A percentile compares a stretch with the other conserved stretches of the same genome.
Conservation (phyloP, 2,888 invertebrate genomes). For the Polydrusus pterygomalis region DNA sequence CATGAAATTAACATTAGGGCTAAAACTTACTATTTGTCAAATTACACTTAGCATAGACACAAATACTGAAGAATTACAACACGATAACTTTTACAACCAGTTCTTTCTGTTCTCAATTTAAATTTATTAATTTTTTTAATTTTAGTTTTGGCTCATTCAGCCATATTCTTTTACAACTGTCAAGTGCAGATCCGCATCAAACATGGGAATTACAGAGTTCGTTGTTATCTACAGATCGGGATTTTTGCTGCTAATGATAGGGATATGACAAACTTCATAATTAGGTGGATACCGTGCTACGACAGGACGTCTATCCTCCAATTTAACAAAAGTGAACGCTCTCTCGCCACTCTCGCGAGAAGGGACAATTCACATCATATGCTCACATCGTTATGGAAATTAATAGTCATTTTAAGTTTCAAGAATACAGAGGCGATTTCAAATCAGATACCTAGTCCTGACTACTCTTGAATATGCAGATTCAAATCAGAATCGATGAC, state of each 20-base stretch:
- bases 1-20: neutral
- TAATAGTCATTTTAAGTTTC: too few relatives aligned
- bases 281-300: too few relatives aligned
- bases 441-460: too few relatives aligned
- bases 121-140: conserved; percentile 10
- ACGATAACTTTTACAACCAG: conserved; percentile 28
- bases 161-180: conserved; percentile 32
- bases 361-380: too few relatives aligned
- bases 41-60: conserved; percentile 38
- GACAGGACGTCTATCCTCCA: too few relatives aligned
- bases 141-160: conserved; percentile 15
- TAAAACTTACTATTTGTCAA: conserved; percentile 38
- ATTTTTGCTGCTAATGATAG: neutral
- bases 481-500: too few relatives aligned
- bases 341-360: too few relatives aligned
- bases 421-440: too few relatives aligned
- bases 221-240: neutral
- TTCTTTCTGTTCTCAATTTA: neutral
- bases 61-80: conserved; percentile 30
- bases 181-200: conserved; percentile 9
- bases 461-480: too few relatives aligned
- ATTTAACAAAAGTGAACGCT: too few relatives aligned
- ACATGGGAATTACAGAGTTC: neutral
- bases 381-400: too few relatives aligned
- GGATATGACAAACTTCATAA: too few relatives aligned